Evolutionary conservation across 2,113 vertebrate genomes (phyloP), one percentile per base, ranked within the genome.

Genomic region (Dipodomys ordii): DNA sequence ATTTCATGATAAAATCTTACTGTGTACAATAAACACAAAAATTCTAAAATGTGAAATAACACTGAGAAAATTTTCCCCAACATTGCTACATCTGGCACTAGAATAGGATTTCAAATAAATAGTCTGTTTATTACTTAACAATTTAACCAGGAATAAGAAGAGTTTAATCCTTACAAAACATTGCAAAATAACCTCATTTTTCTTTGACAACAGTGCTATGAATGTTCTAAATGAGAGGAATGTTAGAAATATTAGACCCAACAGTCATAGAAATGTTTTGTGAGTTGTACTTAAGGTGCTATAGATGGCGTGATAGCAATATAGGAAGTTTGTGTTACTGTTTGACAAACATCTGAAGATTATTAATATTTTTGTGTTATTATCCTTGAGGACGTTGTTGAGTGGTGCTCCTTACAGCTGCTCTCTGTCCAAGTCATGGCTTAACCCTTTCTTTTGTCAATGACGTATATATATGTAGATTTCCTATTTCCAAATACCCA

Each of bases 111-210:
- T 28, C 2, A 74, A 62, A 74, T 5, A 86, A 39, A 39, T 39
- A n/a, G 69, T 57, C 53, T 69, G 72, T 32, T 64, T 49, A 92
- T 13, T 30, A 87, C 25, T 18, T 79, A 92, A 74, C 49, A 78
- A 69, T 64, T 15, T 32, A n/a, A 83, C 62, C 6, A 62, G 20
- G n/a, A 39, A 39, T 3, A 35, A 10, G 13, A 83, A 35, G 10
- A 87, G 5, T 64, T 90, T 71, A 79, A 22, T 73, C 57, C 69
- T 2, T 11, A 23, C 20, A 72, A 49, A 44, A 1, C 7, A 22
- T 62, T 27, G 4, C 2, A 89, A 83, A 87, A 28, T 6, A 53
- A 64, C 25, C 16, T 86, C 22, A 78, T 93, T 93, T 92, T 92
- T 11, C 71, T 74, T 93, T 53, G 18, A 62, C 6, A 64, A 22